phyloP scores from a whole-genome alignment of 2,797 vertebrate species.

The Siniperca scherzeri region DNA sequence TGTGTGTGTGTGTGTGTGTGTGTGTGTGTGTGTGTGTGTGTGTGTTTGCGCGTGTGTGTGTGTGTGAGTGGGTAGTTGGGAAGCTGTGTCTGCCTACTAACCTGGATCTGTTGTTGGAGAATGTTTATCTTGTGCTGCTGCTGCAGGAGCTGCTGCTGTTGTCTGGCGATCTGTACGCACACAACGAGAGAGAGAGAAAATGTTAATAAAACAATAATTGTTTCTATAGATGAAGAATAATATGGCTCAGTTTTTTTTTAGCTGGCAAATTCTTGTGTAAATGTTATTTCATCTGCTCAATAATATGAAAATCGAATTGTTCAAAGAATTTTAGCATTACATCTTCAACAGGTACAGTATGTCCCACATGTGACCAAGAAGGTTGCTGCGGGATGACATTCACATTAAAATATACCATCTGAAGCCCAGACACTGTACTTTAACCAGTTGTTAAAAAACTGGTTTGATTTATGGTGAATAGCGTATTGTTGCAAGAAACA shows the following conservation, averaged over 20 bases:
- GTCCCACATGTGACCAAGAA: background rate
- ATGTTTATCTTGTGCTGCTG: conserved; percentile 99
- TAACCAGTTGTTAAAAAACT: background rate
- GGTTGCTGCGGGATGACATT: background rate
- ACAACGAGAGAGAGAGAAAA: background rate
- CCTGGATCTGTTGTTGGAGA: conserved; percentile 98
- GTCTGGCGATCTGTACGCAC: conserved; percentile 91
- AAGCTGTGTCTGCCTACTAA: conserved; percentile 74
- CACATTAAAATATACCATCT: background rate
- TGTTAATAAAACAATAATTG: background rate
- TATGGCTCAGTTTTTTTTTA: background rate
- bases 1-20: conserved; percentile 27
- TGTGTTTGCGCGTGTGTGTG: background rate
- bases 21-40: conserved; percentile 19
- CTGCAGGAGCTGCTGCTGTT: conserved; percentile 97
- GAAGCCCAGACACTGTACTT: background rate
- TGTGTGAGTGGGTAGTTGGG: background rate
- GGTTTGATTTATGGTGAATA: background rate
- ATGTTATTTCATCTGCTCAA: background rate
- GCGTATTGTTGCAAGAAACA: background rate
- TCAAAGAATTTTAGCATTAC: background rate
- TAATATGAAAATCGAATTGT: background rate
- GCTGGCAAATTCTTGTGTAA: background rate
- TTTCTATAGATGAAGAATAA: background rate
- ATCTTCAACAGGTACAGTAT: background rate